Base-by-base conservation (phyloP, 2,113 vertebrate genomes). In the Rhagologus leucostigma region DNA sequence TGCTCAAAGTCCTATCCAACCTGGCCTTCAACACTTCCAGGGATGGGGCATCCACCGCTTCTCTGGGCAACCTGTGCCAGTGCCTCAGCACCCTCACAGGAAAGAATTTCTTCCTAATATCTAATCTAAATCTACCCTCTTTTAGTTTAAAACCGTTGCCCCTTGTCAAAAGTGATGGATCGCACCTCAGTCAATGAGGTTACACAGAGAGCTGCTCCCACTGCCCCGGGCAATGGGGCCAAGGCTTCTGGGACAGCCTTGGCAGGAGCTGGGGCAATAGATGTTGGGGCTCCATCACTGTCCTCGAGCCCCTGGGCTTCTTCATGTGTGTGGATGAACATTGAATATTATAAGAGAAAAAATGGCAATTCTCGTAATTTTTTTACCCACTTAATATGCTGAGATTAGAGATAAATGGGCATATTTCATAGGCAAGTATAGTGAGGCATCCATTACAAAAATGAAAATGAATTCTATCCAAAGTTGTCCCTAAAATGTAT, bases 181-280 rank as follows among this genome's bases (percentile, higher is more conserved):
- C 47, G 33, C 0, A 0, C 23, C 39, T 60, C 0, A 0, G 27
- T 33, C 59, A 81, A 3, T 21, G 56, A 64, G 14, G n/a, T 89
- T 22, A n/a, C 41, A 7, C 27, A 32, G 17, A 53, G 12, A 30
- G 26, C 26, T 69, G 55, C 29, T 91, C 9, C 37, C 1, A 1
- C 23, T 59, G 26, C 3, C 27, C 18, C 39, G 2, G 41, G 17
- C 64, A 8, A 0, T 16, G 62, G n/a, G 46, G 5, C 32, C 42
- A 39, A 11, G 24, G 42, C 13, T 70, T 14, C 30, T 69, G 64
- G 41, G 41, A 22, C n/a, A 84, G 50, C 11, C 50, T 57, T 82
- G n/a, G 4, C 27, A 60, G 46, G 49, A n/a, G 2, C 17, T 13
- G 14, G 20, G 9, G 10, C 50, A 32, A 0, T 15, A 16, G 6